Conservation (phyloP, 1,140 invertebrate genomes). For the Ladona fulva region DNA sequence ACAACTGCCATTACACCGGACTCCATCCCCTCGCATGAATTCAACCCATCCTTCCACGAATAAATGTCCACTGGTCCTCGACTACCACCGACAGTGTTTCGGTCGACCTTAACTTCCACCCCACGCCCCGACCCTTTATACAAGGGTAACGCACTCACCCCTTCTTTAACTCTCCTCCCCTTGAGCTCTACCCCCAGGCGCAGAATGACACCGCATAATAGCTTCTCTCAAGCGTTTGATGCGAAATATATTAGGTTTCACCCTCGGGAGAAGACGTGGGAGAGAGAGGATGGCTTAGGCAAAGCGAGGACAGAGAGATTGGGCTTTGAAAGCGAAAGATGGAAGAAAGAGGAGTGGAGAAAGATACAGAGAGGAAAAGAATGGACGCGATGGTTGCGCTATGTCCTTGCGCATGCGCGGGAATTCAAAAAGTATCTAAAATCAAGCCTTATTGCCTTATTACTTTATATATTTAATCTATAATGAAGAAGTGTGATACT, state of each 20-base stretch:
- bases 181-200: background rate
- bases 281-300: background rate
- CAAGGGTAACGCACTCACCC: background rate
- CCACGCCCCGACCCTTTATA: background rate
- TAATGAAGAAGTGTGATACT: no score
- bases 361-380: background rate
- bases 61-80: no score
- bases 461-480: no score
- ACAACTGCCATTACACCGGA: no score
- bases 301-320: background rate
- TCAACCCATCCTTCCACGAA: no score
- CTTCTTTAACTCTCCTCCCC: background rate
- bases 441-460: no score
- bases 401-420: background rate
- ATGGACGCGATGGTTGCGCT: no score
- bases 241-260: conserved; percentile 16
- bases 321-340: background rate
- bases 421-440: no score
- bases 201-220: conserved; percentile 14
- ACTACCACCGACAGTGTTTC: no score
- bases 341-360: background rate
- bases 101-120: background rate
- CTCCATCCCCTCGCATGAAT: no score
- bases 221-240: conserved; percentile 16
- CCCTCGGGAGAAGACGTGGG: background rate